phyloP scores from a whole-genome alignment of 2,888 invertebrate species.

The Hypselothyrea guttata region DNA sequence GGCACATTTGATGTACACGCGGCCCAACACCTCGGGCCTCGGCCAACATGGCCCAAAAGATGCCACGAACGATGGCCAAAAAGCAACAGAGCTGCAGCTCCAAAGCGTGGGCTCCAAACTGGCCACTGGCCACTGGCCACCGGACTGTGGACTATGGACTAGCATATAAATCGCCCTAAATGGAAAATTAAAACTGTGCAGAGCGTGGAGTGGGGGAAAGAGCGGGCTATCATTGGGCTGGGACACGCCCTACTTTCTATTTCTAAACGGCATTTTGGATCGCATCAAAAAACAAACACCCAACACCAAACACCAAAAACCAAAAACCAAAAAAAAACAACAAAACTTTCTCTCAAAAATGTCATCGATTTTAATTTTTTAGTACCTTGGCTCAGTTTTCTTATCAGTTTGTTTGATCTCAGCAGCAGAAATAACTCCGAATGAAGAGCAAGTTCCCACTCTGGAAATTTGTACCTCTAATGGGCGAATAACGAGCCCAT shows the following conservation, averaged over 20 bases:
- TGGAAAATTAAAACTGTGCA: constrained; percentile 4
- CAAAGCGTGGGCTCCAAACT: constrained; percentile 39
- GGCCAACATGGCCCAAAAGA: constrained; percentile 47
- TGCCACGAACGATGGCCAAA: constrained; percentile 22
- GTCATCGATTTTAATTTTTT: constrained; percentile 60
- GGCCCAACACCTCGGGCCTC: constrained; percentile 48
- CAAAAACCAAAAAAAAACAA: constrained; percentile 10
- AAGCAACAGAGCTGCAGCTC: constrained; percentile 32
- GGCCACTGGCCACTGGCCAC: constrained; percentile 20
- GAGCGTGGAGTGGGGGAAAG: constrained; percentile 2
- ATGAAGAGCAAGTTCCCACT: constrained; percentile 30
- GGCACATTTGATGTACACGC: constrained; percentile 78
- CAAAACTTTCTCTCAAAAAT: constrained; percentile 71
- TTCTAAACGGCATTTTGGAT: constrained; percentile 55
- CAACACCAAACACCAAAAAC: constrained; percentile 18
- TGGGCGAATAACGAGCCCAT: constrained; percentile 47
- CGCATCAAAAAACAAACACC: constrained; percentile 12
- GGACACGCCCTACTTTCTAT: constrained; percentile 72
- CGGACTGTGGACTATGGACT: constrained; percentile 34
- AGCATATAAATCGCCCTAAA: constrained; percentile 57
- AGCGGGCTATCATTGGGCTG: constrained; percentile 11
- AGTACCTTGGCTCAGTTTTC: constrained; percentile 41
- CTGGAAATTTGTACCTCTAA: constrained; percentile 48
- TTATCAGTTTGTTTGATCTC: constrained; percentile 40
- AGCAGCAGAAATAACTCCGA: neutral